A percentile compares a stretch with the other conserved stretches of the same genome.
phyloP scores from a whole-genome alignment of 2,888 invertebrate genomes.

The Hemaris fuciformis region DNA sequence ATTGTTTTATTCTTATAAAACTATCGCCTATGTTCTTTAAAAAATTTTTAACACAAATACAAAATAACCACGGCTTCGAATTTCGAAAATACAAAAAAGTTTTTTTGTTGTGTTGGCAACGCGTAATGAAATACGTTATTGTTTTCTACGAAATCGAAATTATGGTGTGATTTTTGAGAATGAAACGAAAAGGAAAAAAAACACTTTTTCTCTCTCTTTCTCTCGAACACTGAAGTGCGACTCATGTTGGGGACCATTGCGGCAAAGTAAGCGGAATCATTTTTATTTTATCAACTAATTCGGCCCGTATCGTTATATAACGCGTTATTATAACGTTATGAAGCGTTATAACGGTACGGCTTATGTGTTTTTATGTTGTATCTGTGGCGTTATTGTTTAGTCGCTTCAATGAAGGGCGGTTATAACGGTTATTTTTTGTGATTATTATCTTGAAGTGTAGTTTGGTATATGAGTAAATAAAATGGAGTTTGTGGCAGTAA shows the following conservation, averaged over 20 bases:
- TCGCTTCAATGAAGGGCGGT: neutral
- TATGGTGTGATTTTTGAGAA: conserved; percentile 53
- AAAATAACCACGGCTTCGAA: too few relatives aligned
- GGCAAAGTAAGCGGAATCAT: conserved; percentile 56
- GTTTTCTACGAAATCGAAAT: too few relatives aligned
- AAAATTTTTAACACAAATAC: too few relatives aligned
- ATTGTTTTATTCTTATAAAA: too few relatives aligned
- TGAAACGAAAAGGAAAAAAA: conserved; percentile 43
- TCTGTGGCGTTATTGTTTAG: neutral
- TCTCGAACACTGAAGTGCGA: neutral
- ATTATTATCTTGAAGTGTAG: too few relatives aligned
- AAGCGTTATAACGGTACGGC: neutral
- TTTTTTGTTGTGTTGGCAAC: neutral
- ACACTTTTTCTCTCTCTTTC: conserved; percentile 1
- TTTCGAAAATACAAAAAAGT: neutral
- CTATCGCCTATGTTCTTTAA: too few relatives aligned
- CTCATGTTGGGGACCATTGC: conserved; percentile 33
- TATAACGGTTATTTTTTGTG: neutral
- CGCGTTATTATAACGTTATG: neutral
- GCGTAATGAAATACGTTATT: neutral
- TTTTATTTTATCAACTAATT: conserved; percentile 32
- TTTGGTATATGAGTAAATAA: neutral
- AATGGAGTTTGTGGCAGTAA: too few relatives aligned
- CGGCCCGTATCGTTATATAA: too few relatives aligned
- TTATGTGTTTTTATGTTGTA: neutral